Percentiles rank a stretch among this genome's conserved stretches.
Evolutionary conservation across 2,797 vertebrate species (phyloP).

Genomic region (Meriones psammophilus): DNA sequence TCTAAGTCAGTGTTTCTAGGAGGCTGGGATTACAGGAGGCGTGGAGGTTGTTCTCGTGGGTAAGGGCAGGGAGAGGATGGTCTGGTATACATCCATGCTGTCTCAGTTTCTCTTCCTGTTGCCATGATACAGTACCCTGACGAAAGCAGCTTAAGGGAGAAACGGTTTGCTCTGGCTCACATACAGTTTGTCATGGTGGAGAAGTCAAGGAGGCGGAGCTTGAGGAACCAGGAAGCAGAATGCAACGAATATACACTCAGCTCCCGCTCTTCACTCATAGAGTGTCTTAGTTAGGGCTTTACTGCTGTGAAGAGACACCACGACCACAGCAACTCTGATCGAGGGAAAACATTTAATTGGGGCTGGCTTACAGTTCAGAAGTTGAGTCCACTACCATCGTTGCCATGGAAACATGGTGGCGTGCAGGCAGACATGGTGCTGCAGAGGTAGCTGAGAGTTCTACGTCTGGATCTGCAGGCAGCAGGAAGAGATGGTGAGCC

Average conservation of each 20-base stretch:
- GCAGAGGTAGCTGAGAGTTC: background rate
- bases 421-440: background rate
- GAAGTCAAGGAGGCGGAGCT: background rate
- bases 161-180: background rate
- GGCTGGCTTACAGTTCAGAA: background rate
- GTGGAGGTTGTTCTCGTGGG: accelerated
- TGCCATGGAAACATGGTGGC: background rate
- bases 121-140: background rate
- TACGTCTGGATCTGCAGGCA: background rate
- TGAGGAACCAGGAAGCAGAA: background rate
- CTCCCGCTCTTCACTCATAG: background rate
- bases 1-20: background rate
- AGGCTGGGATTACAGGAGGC: background rate
- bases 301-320: background rate
- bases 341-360: background rate
- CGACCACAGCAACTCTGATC: background rate
- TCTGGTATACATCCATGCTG: accelerated
- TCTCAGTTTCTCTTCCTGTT: too few relatives aligned
- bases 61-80: background rate
- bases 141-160: background rate
- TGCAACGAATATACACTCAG: too few relatives aligned
- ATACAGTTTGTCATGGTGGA: background rate
- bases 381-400: background rate
- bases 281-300: background rate
- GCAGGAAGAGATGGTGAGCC: background rate